Evolutionary conservation across 2,113 vertebrate genomes (phyloP).

Genomic region (Callopanchax toddi): DNA sequence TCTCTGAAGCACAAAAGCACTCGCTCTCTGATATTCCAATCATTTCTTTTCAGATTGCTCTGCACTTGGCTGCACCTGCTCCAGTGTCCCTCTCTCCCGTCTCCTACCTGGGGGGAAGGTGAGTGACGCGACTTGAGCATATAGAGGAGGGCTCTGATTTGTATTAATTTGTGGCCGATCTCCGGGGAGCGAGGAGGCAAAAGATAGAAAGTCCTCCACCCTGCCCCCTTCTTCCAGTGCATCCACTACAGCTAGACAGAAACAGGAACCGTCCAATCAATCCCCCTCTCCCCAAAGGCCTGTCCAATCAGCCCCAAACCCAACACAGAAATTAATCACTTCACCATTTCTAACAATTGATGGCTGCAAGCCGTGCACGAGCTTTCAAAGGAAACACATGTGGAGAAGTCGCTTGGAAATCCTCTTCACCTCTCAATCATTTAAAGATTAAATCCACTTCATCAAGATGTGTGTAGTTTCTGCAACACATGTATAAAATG

Average conservation of each 20-base stretch:
- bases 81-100: conserved; percentile 51
- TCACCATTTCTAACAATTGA: conserved; percentile 61
- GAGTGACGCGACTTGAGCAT: conserved; percentile 47
- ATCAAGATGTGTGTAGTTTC: too few relatives aligned
- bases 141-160: conserved; percentile 68
- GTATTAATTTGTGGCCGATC: conserved; percentile 74
- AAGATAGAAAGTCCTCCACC: conserved; percentile 13
- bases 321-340: conserved; percentile 73
- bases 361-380: conserved; percentile 53
- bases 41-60: conserved; percentile 72
- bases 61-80: conserved; percentile 74
- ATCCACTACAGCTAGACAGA: conserved; percentile 33
- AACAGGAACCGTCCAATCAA: conserved; percentile 71
- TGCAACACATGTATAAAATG: too few relatives aligned
- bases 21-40: conserved; percentile 72
- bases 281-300: conserved; percentile 67
- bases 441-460: not conserved
- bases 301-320: conserved; percentile 72
- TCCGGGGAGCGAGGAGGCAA: conserved; percentile 43
- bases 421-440: conserved; percentile 13
- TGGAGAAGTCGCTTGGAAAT: conserved; percentile 15
- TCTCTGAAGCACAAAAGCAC: conserved; percentile 48
- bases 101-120: conserved; percentile 75
- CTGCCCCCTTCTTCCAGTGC: conserved; percentile 16
- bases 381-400: conserved; percentile 41